Evolutionary conservation across 2,888 invertebrate genomes (phyloP), one percentile per base, ranked within the genome.

Genomic region (Criorhina ranunculi): DNA sequence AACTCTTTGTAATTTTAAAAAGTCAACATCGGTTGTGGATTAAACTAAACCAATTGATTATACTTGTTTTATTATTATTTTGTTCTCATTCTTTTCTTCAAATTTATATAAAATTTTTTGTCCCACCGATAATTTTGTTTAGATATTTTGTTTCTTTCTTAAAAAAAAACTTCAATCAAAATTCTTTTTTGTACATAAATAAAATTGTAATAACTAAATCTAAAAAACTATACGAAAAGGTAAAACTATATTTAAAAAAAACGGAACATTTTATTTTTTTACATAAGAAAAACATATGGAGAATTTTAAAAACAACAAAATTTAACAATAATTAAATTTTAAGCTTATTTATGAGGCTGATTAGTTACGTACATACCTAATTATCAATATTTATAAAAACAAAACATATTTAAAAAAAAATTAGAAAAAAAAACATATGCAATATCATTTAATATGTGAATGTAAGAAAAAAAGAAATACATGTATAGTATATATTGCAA

Each of bases 291-390:
- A 69, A 69, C 46, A 72, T 66, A 67, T 72, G 44, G 66, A 72
- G 31, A 77, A 69, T 70, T 46, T 60, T 11, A 66, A 67, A 73
- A 51, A 67, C 6, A 44, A 60, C 35, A 60, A 69, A 77, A 81
- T 60, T 70, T 73, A 82, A 87, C 86, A 87, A 78, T 87, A 87
- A 87, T 85, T 86, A 86, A 8, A 87, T 70, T 86, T 86, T 88
- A 88, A 88, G 87, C 87, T 86, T 87, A 87, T 87, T 87, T 87
- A 88, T 88, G 88, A 88, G 88, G 88, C 88, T 88, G 88, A 88
- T 87, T 87, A 88, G 86, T 87, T 85, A 86, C 86, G 86, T 86
- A 83, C 70, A 78, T 75, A 79, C 81, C 66, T 77, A 81, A 86
- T 86, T 86, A 86, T 86, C 81, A 86, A 86, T 81, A 85, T 79